Percentiles rank a stretch among this genome's conserved stretches.
Evolutionary conservation across 1,140 invertebrate genomes (phyloP).

Genomic region (Cydia splendana): DNA sequence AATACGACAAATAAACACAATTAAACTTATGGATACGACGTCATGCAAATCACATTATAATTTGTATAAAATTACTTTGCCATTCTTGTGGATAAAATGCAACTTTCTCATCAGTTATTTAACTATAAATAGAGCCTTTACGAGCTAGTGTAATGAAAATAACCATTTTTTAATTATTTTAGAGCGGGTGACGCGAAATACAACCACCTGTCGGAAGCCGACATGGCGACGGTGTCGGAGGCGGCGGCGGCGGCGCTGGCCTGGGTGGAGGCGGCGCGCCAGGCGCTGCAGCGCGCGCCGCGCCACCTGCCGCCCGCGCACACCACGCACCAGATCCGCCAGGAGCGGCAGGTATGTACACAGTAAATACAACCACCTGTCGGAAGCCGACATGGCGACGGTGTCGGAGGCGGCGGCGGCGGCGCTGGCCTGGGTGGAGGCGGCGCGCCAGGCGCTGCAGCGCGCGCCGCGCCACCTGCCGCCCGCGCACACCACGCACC

Average conservation of each 20-base stretch:
- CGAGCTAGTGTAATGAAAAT: background rate
- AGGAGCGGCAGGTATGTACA: slow-evolving; percentile 86
- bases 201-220: slow-evolving; percentile 85
- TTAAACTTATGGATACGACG: too few species aligned
- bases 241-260: slow-evolving; percentile 79
- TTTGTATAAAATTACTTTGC: too few species aligned
- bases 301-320: slow-evolving; percentile 84
- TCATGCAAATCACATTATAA: too few species aligned
- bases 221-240: slow-evolving; percentile 78
- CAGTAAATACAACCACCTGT: slow-evolving; percentile 92
- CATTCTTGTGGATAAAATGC: too few species aligned
- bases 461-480: slow-evolving; percentile 80
- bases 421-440: slow-evolving; percentile 86
- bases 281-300: slow-evolving; percentile 80
- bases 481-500: slow-evolving; percentile 87
- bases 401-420: slow-evolving; percentile 77
- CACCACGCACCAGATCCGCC: slow-evolving; percentile 87
- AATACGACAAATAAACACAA: too few species aligned
- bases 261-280: slow-evolving; percentile 86
- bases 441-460: slow-evolving; percentile 81
- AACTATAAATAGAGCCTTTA: too few species aligned
- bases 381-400: slow-evolving; percentile 79
- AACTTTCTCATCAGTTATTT: too few species aligned
- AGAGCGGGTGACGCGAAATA: slow-evolving; percentile 89
- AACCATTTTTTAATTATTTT: slow-evolving; percentile 44